Conservation (phyloP, 2,888 invertebrate species). For the Pseudoips prasinana region DNA sequence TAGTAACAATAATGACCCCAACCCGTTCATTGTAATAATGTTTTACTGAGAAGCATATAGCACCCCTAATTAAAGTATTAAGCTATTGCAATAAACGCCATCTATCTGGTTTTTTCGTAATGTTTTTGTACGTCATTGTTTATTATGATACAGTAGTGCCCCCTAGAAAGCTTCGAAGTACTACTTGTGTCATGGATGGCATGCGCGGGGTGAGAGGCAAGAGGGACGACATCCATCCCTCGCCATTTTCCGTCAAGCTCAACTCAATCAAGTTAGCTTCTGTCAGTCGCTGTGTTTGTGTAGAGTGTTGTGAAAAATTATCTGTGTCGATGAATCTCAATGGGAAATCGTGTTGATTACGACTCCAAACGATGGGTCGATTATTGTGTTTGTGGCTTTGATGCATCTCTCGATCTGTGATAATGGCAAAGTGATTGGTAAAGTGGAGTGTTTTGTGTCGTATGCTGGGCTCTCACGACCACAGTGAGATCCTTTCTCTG, state of each 20-base stretch:
- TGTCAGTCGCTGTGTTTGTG: constrained; percentile 81
- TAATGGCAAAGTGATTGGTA: constrained; percentile 79
- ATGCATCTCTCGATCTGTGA: constrained; percentile 76
- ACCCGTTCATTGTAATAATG: no score
- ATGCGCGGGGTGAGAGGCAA: constrained; percentile 63
- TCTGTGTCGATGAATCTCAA: constrained; percentile 78
- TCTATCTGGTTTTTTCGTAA: constrained; percentile 28
- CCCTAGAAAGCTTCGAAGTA: constrained; percentile 40
- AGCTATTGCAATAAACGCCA: no score
- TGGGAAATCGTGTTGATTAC: constrained; percentile 78
- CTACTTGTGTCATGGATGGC: constrained; percentile 36
- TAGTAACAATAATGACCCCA: no score
- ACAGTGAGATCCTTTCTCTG: constrained; percentile 78
- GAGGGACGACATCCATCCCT: constrained; percentile 60
- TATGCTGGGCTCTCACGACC: constrained; percentile 77
- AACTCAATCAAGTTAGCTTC: constrained; percentile 76
- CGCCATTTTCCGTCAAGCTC: constrained; percentile 79
- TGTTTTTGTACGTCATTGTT: constrained; percentile 28
- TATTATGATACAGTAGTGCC: constrained; percentile 48
- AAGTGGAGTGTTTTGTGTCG: constrained; percentile 79
- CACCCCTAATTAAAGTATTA: no score
- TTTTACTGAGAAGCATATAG: no score
- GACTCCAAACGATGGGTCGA: constrained; percentile 77
- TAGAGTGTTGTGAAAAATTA: constrained; percentile 80
- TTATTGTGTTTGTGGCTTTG: constrained; percentile 77